Evolutionary conservation across 2,113 vertebrate genomes (phyloP), one percentile per base, ranked within the genome.

Genomic region (Leptodactylus fuscus): DNA sequence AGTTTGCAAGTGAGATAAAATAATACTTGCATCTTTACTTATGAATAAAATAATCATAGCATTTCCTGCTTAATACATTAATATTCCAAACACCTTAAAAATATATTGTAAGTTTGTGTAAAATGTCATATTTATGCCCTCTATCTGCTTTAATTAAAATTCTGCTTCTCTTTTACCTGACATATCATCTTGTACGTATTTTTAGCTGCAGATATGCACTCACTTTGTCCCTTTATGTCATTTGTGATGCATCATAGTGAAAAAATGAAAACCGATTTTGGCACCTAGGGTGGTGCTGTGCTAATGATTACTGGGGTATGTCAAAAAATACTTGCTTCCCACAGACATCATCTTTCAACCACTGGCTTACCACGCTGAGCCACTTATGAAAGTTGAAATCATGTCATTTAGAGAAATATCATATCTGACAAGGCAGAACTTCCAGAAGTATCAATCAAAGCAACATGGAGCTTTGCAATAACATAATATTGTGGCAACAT

Each of bases 371-470:
- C 80, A 84, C 20, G 73, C 82, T 84, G 82, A 84, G 82, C 20
- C 70, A 84, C 55, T 76, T 84, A 75, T 77, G 53, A 76, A 65
- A 84, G 71, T 49, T 76, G 71, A 84, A 76, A 76, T 84, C 82
- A 84, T 83, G 51, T 77, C 53, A 76, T 75, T 84, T 84, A 60
- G 38, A 75, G 82, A 76, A 76, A 84, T 83, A 74, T 76, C 82
- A 77, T 84, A 84, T 76, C 73, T 84, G 82, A 84, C 82, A 84
- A 76, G 41, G 38, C 34, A 24, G 55, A 75, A 65, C 53, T 65
- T 84, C 73, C 18, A 84, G 29, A 77, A 48, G 55, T 84, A 84
- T 84, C 82, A 84, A 84, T 84, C 82, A 84, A 84, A 65, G 41
- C 70, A 46, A 76, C 71, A 76, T 36, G 53, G 29, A 74, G 71